Base-by-base conservation (phyloP, 2,797 vertebrate genomes). In the Antennarius maculatus region DNA sequence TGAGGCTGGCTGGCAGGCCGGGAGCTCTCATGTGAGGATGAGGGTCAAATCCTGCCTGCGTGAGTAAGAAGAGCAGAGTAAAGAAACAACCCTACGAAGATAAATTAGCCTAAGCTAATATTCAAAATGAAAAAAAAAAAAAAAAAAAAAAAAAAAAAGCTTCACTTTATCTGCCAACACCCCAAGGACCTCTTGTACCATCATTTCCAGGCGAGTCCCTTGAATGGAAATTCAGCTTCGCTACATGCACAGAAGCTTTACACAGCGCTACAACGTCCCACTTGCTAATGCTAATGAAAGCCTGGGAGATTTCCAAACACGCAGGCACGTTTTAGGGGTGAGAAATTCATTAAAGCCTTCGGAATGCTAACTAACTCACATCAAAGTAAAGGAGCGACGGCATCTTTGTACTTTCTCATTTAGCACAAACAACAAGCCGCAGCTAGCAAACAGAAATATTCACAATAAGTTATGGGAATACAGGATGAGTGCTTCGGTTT, bases 1-100 rank as follows among this genome's bases (percentile, higher is more conserved):
- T 94, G 51, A 98, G 94, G 86, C 95, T 95, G 2, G 95, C 91
- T 43, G 96, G 95, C 63, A 98, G 93, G 43, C 96, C 96, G 0
- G 96, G 94, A 59, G 95, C 93, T 88, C 97, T 89, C 97, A 98
- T 97, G 88, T 95, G 94, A 1, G 96, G 93, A 64, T 98, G 97
- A 0, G 96, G 96, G 87, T 98, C 97, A 18, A 98, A 98, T 4
- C 96, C 96, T 0, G 96, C 95, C 97, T 98, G 89, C 67, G 6
- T 23, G 28, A 18, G 39, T 12, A 71, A 78, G n/a, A 50, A 23
- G 11, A 64, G 43, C 23, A 11, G 51, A 54, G 57, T 85, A 56
- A 76, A 65, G 58, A 58, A 68, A 69, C 67, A 74, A 46, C 39
- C 31, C 57, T 29, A 66, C 43, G 68, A 64, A 73, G 61, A 15